Percentiles rank a stretch among this genome's conserved stretches.
Evolutionary conservation across 2,113 vertebrate genomes (phyloP).

Genomic region (Bombycilla garrulus): DNA sequence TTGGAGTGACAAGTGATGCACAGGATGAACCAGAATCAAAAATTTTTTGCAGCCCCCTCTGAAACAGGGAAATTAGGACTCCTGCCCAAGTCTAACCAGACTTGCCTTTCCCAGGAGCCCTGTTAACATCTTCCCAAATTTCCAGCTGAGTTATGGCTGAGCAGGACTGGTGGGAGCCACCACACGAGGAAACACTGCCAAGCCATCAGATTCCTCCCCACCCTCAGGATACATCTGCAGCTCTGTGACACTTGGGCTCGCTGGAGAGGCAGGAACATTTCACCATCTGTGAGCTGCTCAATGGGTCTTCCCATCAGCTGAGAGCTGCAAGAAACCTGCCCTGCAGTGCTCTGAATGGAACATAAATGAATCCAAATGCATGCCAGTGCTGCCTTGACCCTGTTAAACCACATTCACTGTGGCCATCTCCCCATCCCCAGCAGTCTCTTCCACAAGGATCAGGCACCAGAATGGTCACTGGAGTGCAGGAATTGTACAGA

Average conservation of each 20-base stretch:
- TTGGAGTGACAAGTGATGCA: neutral
- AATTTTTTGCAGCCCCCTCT: neutral
- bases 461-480: neutral
- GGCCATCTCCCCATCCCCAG: neutral
- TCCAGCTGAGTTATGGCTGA: neutral
- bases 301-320: neutral
- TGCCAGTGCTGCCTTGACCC: fast-evolving
- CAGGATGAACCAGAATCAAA: neutral
- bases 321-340: neutral
- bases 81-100: neutral
- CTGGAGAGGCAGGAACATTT: neutral
- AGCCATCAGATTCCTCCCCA: neutral
- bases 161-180: neutral
- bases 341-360: neutral
- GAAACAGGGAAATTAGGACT: neutral
- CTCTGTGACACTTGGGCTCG: neutral
- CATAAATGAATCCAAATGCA: neutral
- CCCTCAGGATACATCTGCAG: neutral
- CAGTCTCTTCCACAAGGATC: neutral
- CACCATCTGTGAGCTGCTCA: neutral
- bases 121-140: neutral
- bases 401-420: neutral
- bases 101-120: neutral
- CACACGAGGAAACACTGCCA: neutral
- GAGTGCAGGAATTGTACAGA: neutral